Conservation (phyloP, 2,113 vertebrate species). For the Siniperca chuatsi region DNA sequence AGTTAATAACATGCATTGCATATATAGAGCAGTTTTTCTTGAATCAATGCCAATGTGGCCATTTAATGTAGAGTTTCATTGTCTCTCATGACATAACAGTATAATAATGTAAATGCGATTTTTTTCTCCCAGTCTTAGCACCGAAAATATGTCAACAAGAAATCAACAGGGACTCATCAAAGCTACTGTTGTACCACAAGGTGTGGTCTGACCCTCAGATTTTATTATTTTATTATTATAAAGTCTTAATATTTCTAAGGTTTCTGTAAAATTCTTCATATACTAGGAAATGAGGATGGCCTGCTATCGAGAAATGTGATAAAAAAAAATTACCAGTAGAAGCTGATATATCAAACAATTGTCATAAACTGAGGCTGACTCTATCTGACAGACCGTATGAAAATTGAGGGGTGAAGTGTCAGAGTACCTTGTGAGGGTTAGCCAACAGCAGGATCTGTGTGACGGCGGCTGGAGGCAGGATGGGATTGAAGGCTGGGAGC, state of each 20-base stretch:
- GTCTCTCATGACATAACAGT: neutral
- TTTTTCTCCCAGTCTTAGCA: neutral
- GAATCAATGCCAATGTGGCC: neutral
- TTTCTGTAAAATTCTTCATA: neutral
- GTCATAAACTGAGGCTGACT: too few species aligned
- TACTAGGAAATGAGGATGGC: neutral
- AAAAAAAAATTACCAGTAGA: too few species aligned
- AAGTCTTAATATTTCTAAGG: neutral
- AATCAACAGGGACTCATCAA: neutral
- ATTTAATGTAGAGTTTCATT: too few species aligned
- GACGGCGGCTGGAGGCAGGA: slow-evolving; percentile 93
- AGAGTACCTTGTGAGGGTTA: slow-evolving; percentile 93
- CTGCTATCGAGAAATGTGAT: neutral
- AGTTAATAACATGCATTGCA: neutral
- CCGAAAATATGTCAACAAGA: neutral
- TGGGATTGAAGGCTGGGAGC: slow-evolving; percentile 93
- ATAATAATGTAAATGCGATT: neutral
- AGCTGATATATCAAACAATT: too few species aligned
- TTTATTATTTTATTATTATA: neutral
- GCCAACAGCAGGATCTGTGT: slow-evolving; percentile 96
- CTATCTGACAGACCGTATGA: neutral
- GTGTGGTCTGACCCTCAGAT: neutral
- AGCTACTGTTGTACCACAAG: neutral
- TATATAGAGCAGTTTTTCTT: neutral
- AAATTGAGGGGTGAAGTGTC: neutral